phyloP scores from a whole-genome alignment of 2,888 invertebrate species.

The Neria commutata region DNA sequence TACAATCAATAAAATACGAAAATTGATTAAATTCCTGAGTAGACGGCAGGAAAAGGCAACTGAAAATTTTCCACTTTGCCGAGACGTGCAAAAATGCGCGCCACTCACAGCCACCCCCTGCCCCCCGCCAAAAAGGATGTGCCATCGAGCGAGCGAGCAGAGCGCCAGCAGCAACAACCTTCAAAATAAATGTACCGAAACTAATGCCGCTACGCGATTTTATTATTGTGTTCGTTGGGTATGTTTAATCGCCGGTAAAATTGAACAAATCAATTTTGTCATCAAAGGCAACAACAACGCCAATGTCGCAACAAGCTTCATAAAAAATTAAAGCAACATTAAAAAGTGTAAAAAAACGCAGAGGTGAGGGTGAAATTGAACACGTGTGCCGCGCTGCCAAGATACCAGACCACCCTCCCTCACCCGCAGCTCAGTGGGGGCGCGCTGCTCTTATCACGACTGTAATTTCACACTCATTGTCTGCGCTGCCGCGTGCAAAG shows the following conservation, averaged over 20 bases:
- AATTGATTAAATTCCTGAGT: constrained; percentile 55
- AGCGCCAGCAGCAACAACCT: constrained; percentile 36
- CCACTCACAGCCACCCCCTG: not conserved
- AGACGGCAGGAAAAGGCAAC: constrained; percentile 10
- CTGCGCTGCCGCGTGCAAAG: constrained; percentile 18
- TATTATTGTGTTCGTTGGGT: too few species aligned
- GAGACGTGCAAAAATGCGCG: constrained; percentile 44
- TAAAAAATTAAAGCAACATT: constrained; percentile 44
- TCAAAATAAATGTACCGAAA: constrained; percentile 58
- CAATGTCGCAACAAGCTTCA: constrained; percentile 19
- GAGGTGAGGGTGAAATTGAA: constrained; percentile 17
- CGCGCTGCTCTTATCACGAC: constrained; percentile 50
- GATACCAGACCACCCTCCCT: constrained; percentile 24
- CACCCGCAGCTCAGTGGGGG: constrained; percentile 23
- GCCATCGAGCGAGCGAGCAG: not conserved
- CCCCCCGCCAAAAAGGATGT: not conserved
- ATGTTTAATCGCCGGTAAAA: constrained; percentile 62
- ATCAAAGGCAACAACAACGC: constrained; percentile 33
- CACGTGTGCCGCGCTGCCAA: constrained; percentile 21
- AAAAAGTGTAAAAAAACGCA: constrained; percentile 26
- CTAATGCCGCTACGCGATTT: constrained; percentile 47
- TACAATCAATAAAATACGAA: constrained; percentile 54
- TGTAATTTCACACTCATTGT: constrained; percentile 54
- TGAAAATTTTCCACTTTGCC: constrained; percentile 28
- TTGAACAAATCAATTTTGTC: constrained; percentile 62